Base-by-base conservation (phyloP, 2,888 invertebrate genomes). In the Reticulitermes lucifugus region DNA sequence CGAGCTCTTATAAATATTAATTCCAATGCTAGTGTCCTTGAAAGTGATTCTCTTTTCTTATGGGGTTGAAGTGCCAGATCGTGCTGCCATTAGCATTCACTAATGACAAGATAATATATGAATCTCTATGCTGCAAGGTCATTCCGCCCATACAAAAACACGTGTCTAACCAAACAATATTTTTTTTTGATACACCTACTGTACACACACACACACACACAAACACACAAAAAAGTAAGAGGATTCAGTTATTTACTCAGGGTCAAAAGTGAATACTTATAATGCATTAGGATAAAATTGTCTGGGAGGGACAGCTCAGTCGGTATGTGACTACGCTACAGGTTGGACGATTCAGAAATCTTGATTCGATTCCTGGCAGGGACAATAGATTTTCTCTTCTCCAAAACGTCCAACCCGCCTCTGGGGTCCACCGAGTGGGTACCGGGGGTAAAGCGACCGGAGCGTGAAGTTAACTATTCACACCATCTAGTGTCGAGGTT, bases 91-190 rank as follows among this genome's bases (percentile, higher is more conserved):
- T 21, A 73, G 25, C 73, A 41, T 14, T 73, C 73, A 35, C 73
- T 73, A 73, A 73, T 73, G 73, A 73, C 73, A 41, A 73, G 18
- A 21, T 73, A 73, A 73, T 73, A 41, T 29, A 73, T 73, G 22
- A 21, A 73, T 73, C 35, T 18, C 41, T 12, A 73, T 14, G 73
- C 41, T 41, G 3, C 73, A 73, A 73, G 73, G 73, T 41, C 73
- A 73, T 10, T 35, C 73, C 73, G 73, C 73, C 73, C 41, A 73
- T 35, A 65, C 25, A 65, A 65, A 73, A 73, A 73, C 73, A 73
- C 41, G 73, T 73, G 41, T 73, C 21, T 41, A 29, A 12, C 35
- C 7, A 73, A 73, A 41, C 6, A 73, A 29, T 71, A 9, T 71
- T 71, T 35, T 35, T 35, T 71, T 71, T 35, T 29, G n/a, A 71